Evolutionary conservation across 2,888 invertebrate genomes (phyloP).

Genomic region (Scaptomyza flava): DNA sequence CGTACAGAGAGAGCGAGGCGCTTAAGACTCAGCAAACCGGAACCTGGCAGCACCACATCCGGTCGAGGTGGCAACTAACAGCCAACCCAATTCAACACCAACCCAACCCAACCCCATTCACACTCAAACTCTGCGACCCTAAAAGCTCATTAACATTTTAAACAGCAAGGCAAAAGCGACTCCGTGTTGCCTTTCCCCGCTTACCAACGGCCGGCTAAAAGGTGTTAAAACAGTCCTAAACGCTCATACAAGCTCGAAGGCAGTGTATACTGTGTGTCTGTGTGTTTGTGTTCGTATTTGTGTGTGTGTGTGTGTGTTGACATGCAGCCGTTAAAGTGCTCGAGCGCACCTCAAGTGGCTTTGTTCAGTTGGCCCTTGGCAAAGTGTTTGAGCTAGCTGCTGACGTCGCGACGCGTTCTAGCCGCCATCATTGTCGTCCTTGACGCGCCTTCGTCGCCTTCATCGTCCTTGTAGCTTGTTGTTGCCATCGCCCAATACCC

Average conservation of each 20-base stretch:
- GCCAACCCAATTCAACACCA: neutral
- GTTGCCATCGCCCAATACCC: constrained; percentile 31
- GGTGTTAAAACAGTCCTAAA: constrained; percentile 78
- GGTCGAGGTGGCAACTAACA: constrained; percentile 46
- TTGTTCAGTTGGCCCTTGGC: constrained; percentile 78
- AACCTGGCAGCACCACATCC: constrained; percentile 77
- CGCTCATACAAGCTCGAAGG: constrained; percentile 39
- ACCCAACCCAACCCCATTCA: constrained; percentile 5
- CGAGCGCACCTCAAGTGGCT: constrained; percentile 80
- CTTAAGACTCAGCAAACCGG: constrained; percentile 79
- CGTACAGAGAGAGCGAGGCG: constrained; percentile 64
- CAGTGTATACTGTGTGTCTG: neutral
- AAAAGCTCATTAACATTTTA: constrained; percentile 80
- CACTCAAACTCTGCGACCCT: constrained; percentile 50
- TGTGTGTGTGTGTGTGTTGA: constrained; percentile 61
- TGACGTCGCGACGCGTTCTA: constrained; percentile 40
- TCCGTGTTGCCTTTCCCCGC: constrained; percentile 18
- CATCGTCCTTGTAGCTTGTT: constrained; percentile 19
- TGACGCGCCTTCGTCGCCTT: constrained; percentile 16
- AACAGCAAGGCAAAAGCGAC: constrained; percentile 71
- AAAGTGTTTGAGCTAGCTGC: constrained; percentile 72
- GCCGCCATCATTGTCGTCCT: constrained; percentile 38
- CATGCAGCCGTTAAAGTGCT: constrained; percentile 80
- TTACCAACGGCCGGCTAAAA: constrained; percentile 49
- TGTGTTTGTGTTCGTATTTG: neutral